These are phyloP conservation scores for Sussaba pulchella DNA, from an alignment of 2,888 invertebrate genomes.

Conservation along the genomic window DNA sequence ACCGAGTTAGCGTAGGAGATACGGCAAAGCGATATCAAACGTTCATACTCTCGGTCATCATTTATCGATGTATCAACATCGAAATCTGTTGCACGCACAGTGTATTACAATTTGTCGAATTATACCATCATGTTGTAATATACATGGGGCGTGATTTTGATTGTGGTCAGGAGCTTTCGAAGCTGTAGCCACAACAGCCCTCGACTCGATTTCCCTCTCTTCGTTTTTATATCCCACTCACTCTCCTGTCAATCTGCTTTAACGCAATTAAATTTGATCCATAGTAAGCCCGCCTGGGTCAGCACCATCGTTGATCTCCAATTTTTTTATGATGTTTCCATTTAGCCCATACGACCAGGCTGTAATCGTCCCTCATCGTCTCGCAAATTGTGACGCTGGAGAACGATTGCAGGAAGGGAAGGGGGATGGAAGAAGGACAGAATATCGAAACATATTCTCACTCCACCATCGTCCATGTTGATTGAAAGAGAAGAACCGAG, in stretches of 20 bases:
- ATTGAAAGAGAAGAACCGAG: constrained; percentile 2
- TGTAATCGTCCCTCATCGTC: constrained; percentile 6
- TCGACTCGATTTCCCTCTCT: not conserved
- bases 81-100: not conserved
- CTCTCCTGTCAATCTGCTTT: not conserved
- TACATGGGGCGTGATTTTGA: constrained; percentile 13
- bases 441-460: constrained; percentile 12
- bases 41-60: constrained; percentile 4
- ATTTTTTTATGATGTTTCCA: constrained; percentile 33
- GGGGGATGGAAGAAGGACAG: too few species aligned
- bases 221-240: not conserved
- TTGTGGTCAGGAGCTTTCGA: constrained; percentile 2
- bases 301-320: constrained; percentile 25
- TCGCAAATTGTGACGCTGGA: not conserved
- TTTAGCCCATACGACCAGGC: constrained; percentile 10
- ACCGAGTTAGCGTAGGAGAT: not conserved
- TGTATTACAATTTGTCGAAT: constrained; percentile 7
- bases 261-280: constrained; percentile 22
- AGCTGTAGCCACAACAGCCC: not conserved
- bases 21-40: constrained; percentile 15
- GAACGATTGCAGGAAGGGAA: too few species aligned
- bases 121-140: not conserved
- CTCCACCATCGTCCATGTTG: not conserved
- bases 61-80: not conserved
- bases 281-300: not conserved